Evolutionary conservation across 2,888 invertebrate genomes (phyloP).

Genomic region (Argynnis bischoffii): DNA sequence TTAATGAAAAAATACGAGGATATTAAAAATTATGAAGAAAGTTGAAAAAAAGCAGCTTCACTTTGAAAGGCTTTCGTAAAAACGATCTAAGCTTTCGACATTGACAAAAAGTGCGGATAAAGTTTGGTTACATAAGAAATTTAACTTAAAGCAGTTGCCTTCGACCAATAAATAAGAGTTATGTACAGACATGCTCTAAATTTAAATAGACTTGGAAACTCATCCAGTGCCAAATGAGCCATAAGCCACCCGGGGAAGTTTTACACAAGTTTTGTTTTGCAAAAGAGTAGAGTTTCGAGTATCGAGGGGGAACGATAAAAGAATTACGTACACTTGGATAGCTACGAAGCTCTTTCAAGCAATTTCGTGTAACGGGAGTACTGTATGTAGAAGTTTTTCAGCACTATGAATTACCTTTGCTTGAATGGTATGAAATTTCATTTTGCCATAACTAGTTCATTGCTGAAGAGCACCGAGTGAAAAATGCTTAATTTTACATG

Average conservation of each 20-base stretch:
- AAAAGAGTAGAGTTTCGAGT: slow-evolving; percentile 46
- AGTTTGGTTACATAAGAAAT: slow-evolving; percentile 19
- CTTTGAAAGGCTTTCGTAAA: not conserved
- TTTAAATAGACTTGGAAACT: slow-evolving; percentile 53
- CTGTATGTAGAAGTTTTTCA: slow-evolving; percentile 4
- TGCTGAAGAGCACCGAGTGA: too few species aligned
- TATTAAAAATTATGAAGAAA: slow-evolving; percentile 10
- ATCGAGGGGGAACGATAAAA: slow-evolving; percentile 44
- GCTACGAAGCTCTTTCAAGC: slow-evolving; percentile 22
- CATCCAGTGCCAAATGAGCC: slow-evolving; percentile 55
- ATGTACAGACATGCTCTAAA: slow-evolving; percentile 45
- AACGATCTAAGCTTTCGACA: slow-evolving; percentile 7
- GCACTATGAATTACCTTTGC: not conserved
- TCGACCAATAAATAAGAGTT: slow-evolving; percentile 32
- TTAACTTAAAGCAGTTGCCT: slow-evolving; percentile 18
- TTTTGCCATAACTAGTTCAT: too few species aligned
- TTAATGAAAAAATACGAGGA: slow-evolving; percentile 13
- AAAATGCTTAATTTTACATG: too few species aligned
- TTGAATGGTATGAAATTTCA: not conserved
- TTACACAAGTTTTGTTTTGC: slow-evolving; percentile 50
- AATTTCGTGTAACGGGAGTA: slow-evolving; percentile 21
- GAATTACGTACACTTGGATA: slow-evolving; percentile 40
- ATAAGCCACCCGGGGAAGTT: slow-evolving; percentile 49
- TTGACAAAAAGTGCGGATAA: slow-evolving; percentile 19
- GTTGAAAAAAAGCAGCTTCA: not conserved